phyloP scores from a whole-genome alignment of 2,797 vertebrate species.

The Alcedo atthis region DNA sequence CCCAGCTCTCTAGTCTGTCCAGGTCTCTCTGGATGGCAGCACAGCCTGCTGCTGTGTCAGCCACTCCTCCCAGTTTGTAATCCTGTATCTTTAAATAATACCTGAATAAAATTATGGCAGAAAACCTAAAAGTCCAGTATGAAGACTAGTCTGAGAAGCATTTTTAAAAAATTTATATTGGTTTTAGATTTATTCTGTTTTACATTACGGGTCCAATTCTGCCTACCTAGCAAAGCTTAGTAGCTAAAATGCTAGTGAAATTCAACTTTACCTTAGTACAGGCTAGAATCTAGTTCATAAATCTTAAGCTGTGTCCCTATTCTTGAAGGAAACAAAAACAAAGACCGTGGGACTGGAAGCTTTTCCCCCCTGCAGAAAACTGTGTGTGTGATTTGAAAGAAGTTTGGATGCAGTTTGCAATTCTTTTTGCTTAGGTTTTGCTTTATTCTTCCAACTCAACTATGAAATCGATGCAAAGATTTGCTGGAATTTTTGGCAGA shows the following conservation, averaged over 20 bases:
- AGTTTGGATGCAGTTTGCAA: background rate
- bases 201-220: background rate
- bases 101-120: background rate
- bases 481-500: background rate
- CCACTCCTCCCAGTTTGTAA: background rate
- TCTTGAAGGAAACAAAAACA: background rate
- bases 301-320: background rate
- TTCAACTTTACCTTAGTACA: background rate
- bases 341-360: background rate
- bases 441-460: background rate
- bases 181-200: conserved; percentile 45
- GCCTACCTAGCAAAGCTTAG: background rate
- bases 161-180: conserved; percentile 12
- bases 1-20: too few species aligned
- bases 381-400: background rate
- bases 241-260: background rate
- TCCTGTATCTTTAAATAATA: background rate
- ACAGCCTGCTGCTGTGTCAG: too few species aligned
- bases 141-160: background rate
- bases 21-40: too few species aligned
- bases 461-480: background rate
- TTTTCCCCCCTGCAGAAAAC: background rate
- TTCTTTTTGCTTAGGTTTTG: background rate
- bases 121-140: conserved; percentile 2
- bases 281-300: background rate